A percentile compares a stretch with the other conserved stretches of the same genome.
Evolutionary conservation across 2,797 vertebrate species (phyloP).

Genomic region (Natrix natrix): DNA sequence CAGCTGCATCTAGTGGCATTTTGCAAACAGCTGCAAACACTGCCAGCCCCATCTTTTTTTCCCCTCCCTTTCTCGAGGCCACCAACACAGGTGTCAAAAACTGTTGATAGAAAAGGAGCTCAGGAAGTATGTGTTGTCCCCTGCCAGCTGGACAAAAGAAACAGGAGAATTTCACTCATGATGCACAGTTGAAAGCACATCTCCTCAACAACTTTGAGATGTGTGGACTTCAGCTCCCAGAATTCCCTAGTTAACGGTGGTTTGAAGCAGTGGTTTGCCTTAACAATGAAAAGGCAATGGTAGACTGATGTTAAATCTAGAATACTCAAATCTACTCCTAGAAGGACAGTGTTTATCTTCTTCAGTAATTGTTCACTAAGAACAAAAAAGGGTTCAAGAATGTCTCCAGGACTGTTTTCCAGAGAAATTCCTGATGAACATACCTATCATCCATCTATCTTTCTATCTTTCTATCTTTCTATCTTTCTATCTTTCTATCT

Average conservation of each 20-base stretch:
- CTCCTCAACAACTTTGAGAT: neutral
- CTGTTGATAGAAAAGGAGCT: neutral
- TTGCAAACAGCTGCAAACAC: slow-evolving; percentile 33
- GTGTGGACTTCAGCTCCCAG: neutral
- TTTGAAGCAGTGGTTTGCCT: neutral
- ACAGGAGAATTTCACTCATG: neutral
- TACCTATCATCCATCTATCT: no score
- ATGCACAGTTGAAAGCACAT: neutral
- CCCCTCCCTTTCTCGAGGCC: neutral
- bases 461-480: neutral
- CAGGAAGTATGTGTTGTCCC: neutral
- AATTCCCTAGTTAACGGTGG: neutral
- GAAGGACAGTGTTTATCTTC: neutral
- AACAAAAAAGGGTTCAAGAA: neutral
- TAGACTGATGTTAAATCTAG: neutral
- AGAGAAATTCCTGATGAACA: neutral
- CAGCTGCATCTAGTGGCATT: slow-evolving; percentile 46
- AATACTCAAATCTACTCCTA: neutral
- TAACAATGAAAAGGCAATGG: neutral
- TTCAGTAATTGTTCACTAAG: neutral
- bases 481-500: no score
- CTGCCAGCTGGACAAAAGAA: neutral
- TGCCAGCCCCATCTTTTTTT: slow-evolving; percentile 3
- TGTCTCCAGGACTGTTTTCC: neutral
- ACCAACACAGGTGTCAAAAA: slow-evolving; percentile 2